Evolutionary conservation across 2,797 vertebrate genomes (phyloP), one percentile per base, ranked within the genome.

Genomic region (Psittacula derbiana): DNA sequence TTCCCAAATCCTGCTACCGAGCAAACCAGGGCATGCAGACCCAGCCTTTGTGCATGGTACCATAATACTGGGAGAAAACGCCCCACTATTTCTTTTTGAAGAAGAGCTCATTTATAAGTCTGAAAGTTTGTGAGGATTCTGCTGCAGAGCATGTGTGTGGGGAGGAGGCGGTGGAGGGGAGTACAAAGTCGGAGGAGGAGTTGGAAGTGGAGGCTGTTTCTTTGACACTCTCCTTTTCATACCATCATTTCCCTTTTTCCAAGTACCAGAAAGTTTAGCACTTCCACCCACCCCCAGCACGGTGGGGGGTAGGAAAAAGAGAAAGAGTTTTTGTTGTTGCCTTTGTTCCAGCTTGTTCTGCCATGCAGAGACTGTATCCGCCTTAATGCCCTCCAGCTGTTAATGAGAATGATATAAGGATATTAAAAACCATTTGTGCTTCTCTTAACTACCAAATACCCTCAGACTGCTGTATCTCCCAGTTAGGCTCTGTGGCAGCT

Each of bases 221-320:
- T 88, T 65, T 94, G 92, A 84, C 65, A 72, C 28, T 67, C 44
- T 91, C 41, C 43, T 82, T 92, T 89, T 92, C 92, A 70, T 62
- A 86, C 74, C 41, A 83, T n/a, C 50, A 18, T 38, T 84, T 75
- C 67, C 73, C 72, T 88, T 57, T 61, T 72, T 36, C 61, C 58
- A 14, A 52, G 65, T 24, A 62, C 28, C 0, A 1, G 62, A 17
- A 95, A 87, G 36, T 81, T 91, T 75, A 62, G 19, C 66, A 16
- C 50, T 80, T 87, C 71, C 76, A 86, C 76, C 82, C 93, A 90
- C 74, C 47, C 36, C 40, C 4, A 2, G 65, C 0, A 0, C 25
- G 52, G 55, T 36, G 15, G 31, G 40, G 52, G 27, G 18, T 47
- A 69, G 38, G 46, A 62, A 66, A 44, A 66, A 58, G 20, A 70